Evolutionary conservation across 1,140 invertebrate species (phyloP), one percentile per base, ranked within the genome.

Genomic region (Cryptotermes secundus): DNA sequence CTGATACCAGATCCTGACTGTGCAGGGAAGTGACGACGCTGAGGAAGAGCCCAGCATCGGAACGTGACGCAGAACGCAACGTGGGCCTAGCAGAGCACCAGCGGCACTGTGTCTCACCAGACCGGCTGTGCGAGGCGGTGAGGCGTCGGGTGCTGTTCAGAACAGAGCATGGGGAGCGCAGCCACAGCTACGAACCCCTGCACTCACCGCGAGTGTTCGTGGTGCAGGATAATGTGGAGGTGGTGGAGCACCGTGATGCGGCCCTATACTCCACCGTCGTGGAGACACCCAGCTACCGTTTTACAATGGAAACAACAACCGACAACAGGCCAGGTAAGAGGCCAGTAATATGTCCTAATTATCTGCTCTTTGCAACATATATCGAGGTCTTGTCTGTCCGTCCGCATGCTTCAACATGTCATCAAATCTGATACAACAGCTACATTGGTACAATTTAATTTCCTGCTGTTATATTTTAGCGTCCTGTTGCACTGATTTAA

Each of bases 201-300:
- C 90, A 92, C n/a, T 90, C 93, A 0, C 91, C 93, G 19, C 90
- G 94, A 34, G 92, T 95, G 24, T 95, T 92, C 84, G 90, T 95
- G 35, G 91, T 94, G 4, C 94, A 95, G 86, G 94, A 96, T 85
- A 96, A 95, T 86, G 91, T 96, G n/a, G 94, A 96, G 86, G 92
- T 96, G 3, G 92, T 91, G 26, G 92, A 94, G 80, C 90, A 92
- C 0, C 91, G 93, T 81, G 92, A 94, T 86, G 89, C 90, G 10
- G 90, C 91, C 22, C 91, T 93, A 53, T 95, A 95, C 84, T 92
- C 91, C 83, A 91, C 89, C 7, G 90, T 72, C 26, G 1, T 93
- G 59, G 92, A 93, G 87, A 92, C 92, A 7, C 90, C 92, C 0
- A 92, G 91, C 80, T 94, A 94, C 87, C 93, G 93, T 86, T 92